Percentiles rank a stretch among this genome's conserved stretches.
These are phyloP conservation scores for Diabrotica balteata DNA, from an alignment of 2,888 invertebrate species.

Conservation along the genomic window DNA sequence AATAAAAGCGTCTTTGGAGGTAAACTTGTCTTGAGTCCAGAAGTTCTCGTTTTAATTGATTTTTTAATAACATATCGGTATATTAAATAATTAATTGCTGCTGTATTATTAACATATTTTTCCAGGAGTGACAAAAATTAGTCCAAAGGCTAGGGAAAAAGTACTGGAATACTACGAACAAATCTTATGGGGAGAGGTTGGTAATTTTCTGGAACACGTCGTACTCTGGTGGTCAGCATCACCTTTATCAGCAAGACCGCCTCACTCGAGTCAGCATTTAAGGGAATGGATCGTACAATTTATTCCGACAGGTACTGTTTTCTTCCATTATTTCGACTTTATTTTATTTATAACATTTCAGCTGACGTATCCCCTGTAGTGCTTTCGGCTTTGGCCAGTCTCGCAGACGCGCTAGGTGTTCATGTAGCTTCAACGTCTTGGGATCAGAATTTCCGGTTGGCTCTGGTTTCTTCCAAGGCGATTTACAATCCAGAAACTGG, in stretches of 20 bases:
- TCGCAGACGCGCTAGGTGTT: constrained; percentile 79
- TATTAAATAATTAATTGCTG: too few relatives aligned
- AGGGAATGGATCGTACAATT: constrained; percentile 71
- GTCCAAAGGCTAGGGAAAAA: constrained; percentile 68
- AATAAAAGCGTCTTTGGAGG: too few relatives aligned
- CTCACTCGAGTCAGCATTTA: constrained; percentile 70
- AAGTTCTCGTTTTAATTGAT: too few relatives aligned
- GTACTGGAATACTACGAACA: constrained; percentile 76
- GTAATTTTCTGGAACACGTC: constrained; percentile 80
- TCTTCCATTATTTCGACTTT: neutral
- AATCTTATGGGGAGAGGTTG: constrained; percentile 82
- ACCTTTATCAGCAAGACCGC: constrained; percentile 72
- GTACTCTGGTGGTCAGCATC: constrained; percentile 85
- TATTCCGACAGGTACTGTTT: constrained; percentile 63
- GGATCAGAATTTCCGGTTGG: constrained; percentile 72
- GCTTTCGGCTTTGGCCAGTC: constrained; percentile 73
- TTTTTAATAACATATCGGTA: too few relatives aligned
- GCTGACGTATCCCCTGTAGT: constrained; percentile 70
- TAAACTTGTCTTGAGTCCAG: too few relatives aligned
- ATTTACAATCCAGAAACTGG: constrained; percentile 53
- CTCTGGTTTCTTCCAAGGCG: constrained; percentile 62
- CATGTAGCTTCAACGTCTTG: constrained; percentile 82
- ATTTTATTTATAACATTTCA: constrained; percentile 28
- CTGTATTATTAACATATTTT: constrained; percentile 11
- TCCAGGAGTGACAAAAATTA: constrained; percentile 68